Evolutionary conservation across 2,888 invertebrate genomes (phyloP).

Genomic region (Salpingus planirostris): DNA sequence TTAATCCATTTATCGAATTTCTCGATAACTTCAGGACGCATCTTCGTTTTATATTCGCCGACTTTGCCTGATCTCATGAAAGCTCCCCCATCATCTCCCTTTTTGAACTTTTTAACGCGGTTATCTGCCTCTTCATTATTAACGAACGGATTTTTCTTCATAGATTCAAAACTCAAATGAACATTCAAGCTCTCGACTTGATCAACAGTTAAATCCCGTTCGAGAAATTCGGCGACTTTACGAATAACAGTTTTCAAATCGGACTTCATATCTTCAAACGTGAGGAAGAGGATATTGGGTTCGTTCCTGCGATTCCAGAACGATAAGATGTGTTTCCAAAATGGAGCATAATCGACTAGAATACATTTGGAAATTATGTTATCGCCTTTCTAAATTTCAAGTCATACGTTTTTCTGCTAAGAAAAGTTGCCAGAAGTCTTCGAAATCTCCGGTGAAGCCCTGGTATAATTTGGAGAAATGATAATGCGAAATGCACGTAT

Average conservation of each 20-base stretch:
- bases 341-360: constrained; percentile 40
- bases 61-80: constrained; percentile 5
- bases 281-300: constrained; percentile 30
- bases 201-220: constrained; percentile 21
- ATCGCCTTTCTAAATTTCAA: too few relatives aligned
- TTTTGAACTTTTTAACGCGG: constrained; percentile 34
- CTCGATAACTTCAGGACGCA: constrained; percentile 3
- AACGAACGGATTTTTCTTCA: constrained; percentile 50
- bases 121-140: constrained; percentile 43
- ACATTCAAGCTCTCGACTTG: constrained; percentile 20
- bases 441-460: constrained; percentile 46
- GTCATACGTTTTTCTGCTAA: constrained; percentile 48
- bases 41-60: constrained; percentile 3
- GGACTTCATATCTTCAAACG: constrained; percentile 31
- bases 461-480: constrained; percentile 54
- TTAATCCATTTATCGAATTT: constrained; percentile 4
- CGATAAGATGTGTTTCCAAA: constrained; percentile 30
- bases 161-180: constrained; percentile 35
- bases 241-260: constrained; percentile 24
- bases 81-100: constrained; percentile 12
- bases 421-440: constrained; percentile 53
- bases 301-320: constrained; percentile 29
- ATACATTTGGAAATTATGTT: too few relatives aligned
- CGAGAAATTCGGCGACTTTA: constrained; percentile 26
- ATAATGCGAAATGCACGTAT: constrained; percentile 61